phyloP scores from a whole-genome alignment of 2,113 vertebrate species.

The Paraplagusia blochii region DNA sequence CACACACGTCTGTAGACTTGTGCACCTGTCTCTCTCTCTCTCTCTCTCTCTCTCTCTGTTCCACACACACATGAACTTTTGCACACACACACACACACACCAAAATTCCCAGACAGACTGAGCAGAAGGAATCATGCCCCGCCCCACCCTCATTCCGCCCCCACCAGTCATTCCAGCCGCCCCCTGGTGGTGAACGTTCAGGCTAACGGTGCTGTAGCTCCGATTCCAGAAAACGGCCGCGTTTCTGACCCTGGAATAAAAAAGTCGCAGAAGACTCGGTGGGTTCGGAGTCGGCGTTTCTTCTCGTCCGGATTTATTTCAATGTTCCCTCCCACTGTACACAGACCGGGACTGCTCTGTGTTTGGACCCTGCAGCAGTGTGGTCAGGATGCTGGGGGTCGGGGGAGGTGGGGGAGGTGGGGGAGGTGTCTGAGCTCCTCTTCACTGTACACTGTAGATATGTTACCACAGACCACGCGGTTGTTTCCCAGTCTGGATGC shows the following conservation, averaged over 20 bases:
- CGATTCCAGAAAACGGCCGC: conserved; percentile 73
- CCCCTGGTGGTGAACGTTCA: conserved; percentile 87
- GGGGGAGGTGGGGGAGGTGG: too few species aligned
- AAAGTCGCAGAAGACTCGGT: conserved; percentile 65
- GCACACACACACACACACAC: conserved; percentile 31
- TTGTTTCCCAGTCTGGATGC: conserved; percentile 70
- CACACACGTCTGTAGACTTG: conserved; percentile 54
- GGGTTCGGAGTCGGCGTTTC: conserved; percentile 67
- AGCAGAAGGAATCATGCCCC: conserved; percentile 59
- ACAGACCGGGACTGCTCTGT: conserved; percentile 78
- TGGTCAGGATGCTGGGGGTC: too few species aligned
- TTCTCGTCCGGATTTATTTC: too few species aligned
- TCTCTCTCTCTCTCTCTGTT: not conserved
- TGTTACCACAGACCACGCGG: conserved; percentile 73
- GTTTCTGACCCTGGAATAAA: conserved; percentile 49
- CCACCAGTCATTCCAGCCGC: conserved; percentile 94
- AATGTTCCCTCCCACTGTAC: conserved; percentile 81
- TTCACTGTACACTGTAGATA: conserved; percentile 78
- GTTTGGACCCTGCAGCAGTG: too few species aligned
- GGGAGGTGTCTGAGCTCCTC: conserved; percentile 65
- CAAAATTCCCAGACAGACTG: conserved; percentile 63
- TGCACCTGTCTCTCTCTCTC: conserved; percentile 23
- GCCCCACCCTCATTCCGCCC: conserved; percentile 66
- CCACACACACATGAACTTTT: conserved; percentile 21
- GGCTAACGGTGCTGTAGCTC: conserved; percentile 84